phyloP scores from a whole-genome alignment of 2,797 vertebrate genomes.

The Diceros bicornis region DNA sequence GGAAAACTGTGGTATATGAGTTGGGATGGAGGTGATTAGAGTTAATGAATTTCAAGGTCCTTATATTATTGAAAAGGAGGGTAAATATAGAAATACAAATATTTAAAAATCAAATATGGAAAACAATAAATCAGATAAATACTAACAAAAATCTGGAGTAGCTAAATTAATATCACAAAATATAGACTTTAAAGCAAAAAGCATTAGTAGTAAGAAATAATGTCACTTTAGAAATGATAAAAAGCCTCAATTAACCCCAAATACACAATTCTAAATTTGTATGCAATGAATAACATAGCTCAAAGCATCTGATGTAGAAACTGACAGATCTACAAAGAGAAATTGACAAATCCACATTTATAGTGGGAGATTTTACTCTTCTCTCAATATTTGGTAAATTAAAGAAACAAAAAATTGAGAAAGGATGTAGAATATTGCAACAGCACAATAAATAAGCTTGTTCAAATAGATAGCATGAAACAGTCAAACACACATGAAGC shows the following conservation, averaged over 20 bases:
- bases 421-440: background rate
- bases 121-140: background rate
- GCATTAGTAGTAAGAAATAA: background rate
- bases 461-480: background rate
- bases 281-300: background rate
- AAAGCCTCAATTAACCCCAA: background rate
- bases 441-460: background rate
- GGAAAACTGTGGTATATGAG: background rate
- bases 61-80: background rate
- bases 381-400: background rate
- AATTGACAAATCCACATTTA: background rate
- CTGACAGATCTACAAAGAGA: background rate
- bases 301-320: background rate
- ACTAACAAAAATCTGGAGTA: background rate
- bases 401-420: background rate
- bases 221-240: background rate
- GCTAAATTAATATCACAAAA: background rate
- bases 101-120: constrained; percentile 20
- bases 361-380: background rate
- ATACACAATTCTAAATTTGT: background rate
- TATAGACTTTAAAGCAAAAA: background rate
- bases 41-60: background rate
- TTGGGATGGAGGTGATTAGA: background rate
- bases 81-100: background rate
- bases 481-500: background rate